A percentile compares a stretch with the other conserved stretches of the same genome.
Evolutionary conservation across 1,140 invertebrate genomes (phyloP).

Genomic region (Drosophila pachea): DNA sequence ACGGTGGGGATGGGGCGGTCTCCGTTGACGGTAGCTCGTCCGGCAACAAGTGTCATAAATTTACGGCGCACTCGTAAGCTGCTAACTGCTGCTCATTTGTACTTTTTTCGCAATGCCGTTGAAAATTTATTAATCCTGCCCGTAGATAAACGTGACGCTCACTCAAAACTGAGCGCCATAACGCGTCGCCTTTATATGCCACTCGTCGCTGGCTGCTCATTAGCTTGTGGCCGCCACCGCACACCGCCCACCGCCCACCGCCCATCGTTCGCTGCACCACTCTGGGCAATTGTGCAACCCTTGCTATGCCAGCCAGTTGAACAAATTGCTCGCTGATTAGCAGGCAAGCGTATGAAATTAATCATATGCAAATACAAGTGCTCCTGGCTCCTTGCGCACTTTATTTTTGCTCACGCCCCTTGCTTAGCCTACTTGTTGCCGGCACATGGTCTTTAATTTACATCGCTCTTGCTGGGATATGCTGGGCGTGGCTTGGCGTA

Average conservation of each 20-base stretch:
- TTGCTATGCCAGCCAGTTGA: slow-evolving; percentile 49
- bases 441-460: slow-evolving; percentile 61
- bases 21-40: slow-evolving; percentile 3
- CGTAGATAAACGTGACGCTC: slow-evolving; percentile 72
- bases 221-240: slow-evolving; percentile 27
- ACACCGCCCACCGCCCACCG: not conserved
- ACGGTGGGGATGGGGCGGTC: not conserved
- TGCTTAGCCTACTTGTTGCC: slow-evolving; percentile 37
- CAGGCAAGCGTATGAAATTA: slow-evolving; percentile 77
- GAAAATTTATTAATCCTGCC: slow-evolving; percentile 70
- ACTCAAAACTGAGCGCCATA: slow-evolving; percentile 54
- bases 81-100: slow-evolving; percentile 42
- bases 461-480: slow-evolving; percentile 1
- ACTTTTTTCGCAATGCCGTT: slow-evolving; percentile 28
- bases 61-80: slow-evolving; percentile 56
- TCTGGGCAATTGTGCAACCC: slow-evolving; percentile 27
- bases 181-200: slow-evolving; percentile 29
- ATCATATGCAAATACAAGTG: slow-evolving; percentile 71
- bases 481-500: slow-evolving; percentile 16
- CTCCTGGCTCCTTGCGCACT: slow-evolving; percentile 47
- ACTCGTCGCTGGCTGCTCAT: slow-evolving; percentile 33
- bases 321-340: slow-evolving; percentile 76
- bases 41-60: slow-evolving; percentile 76
- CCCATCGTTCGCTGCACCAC: not conserved
- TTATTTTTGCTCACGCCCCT: slow-evolving; percentile 24